Evolutionary conservation across 2,888 invertebrate species (phyloP), one percentile per base, ranked within the genome.

Genomic region (Tenthredo notha): DNA sequence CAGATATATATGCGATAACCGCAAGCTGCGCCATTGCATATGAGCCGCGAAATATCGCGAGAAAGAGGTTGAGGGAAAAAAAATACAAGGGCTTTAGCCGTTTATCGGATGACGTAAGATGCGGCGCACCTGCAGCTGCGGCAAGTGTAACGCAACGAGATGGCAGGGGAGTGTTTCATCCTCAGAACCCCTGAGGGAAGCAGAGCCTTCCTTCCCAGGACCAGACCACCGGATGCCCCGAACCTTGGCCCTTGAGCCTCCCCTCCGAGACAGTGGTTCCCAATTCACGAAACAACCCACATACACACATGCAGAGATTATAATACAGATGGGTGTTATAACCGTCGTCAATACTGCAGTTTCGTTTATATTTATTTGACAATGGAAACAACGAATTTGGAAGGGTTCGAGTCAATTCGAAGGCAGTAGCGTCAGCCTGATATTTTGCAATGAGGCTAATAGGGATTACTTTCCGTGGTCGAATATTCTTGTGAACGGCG

Each of bases 161-260:
- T 40, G 21, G 58, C 37, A 21, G 61, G 58, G 50, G 80, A 50
- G 40, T n/a, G 37, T n/a, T 61, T 5, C n/a, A 37, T 25, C 80
- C 61, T 80, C 61, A 25, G 58, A 40, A 33, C 25, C 37, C 61
- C 80, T 29, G 21, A 80, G 25, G 61, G 61, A 40, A 61, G 33
- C 61, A 12, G 72, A 80, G 25, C 80, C 80, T n/a, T 80, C 37
- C 84, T 77, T 85, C 77, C 65, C 75, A 85, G 82, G 88, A 87
- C 87, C 87, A 87, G 89, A 90, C 89, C 90, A 90, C 88, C 90
- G 90, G 91, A 91, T 90, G 90, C 90, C 87, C 88, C 86, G 84
- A 77, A 86, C 37, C 84, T 82, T 84, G 83, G 86, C 86, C 86
- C 84, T 86, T 37, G 47, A 72, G 54, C 33, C 61, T 80, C 40